These are phyloP conservation scores for Ophioderma brevispina DNA, from an alignment of 35 echinoderm and acorn worm genomes.

Conservation along the genomic window DNA sequence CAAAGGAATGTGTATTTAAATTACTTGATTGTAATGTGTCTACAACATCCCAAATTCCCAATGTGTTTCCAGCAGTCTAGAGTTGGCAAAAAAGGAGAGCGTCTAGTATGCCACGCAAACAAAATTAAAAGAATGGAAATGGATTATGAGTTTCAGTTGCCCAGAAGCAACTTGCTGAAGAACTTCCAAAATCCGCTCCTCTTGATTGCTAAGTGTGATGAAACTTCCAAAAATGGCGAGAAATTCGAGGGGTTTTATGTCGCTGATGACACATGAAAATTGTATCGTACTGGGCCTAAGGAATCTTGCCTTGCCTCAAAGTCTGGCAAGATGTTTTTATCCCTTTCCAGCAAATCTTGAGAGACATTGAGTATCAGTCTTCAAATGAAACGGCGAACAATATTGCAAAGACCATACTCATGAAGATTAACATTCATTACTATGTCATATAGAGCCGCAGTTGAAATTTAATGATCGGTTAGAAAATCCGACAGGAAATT, in stretches of 20 bases:
- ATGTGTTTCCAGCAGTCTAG: conserved; percentile 13
- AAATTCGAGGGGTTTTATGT: conserved; percentile 40
- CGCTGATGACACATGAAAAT: neutral
- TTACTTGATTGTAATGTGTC: conserved; percentile 44
- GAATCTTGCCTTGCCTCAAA: conserved; percentile 32
- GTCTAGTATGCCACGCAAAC: conserved; percentile 4
- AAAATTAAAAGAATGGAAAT: conserved; percentile 16
- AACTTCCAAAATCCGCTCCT: neutral
- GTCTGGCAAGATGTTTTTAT: conserved; percentile 39
- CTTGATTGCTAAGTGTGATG: conserved; percentile 17
- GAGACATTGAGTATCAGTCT: conserved; percentile 35
- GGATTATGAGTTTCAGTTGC: neutral
- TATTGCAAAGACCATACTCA: too few relatives aligned
- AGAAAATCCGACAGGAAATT: neutral
- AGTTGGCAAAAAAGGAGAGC: neutral
- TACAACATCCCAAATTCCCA: conserved; percentile 15
- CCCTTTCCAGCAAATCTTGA: conserved; percentile 21
- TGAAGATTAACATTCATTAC: too few relatives aligned
- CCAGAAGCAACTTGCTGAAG: conserved; percentile 33
- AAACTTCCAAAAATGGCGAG: too few relatives aligned
- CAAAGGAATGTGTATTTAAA: conserved; percentile 38
- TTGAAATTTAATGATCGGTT: neutral
- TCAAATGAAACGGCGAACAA: too few relatives aligned
- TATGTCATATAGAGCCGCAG: conserved; percentile 1
- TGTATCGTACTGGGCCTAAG: conserved; percentile 30